Evolutionary conservation across 2,797 vertebrate species (phyloP), one percentile per base, ranked within the genome.

Genomic region (Eulemur mongoz): DNA sequence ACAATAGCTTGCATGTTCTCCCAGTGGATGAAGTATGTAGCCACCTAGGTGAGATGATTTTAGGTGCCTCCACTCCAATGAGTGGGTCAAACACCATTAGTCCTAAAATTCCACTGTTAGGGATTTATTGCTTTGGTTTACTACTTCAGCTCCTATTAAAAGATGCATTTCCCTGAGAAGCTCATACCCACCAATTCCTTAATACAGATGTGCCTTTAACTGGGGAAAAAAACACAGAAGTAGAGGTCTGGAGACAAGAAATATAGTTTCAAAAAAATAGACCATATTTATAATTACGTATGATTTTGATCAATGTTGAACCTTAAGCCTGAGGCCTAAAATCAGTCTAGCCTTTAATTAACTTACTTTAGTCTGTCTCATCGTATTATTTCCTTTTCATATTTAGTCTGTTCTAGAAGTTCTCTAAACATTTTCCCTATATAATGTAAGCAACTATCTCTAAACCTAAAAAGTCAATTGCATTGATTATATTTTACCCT

Each of bases 131-230:
- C 35, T 94, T 94, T 32, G 38, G 48, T 76, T 50, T 13, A 69
- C 32, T 70, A 25, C 23, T 93, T 96, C 75, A 40, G 61, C 79
- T 96, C 22, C 54, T 88, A 32, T 70, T 84, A 86, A 87, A 95
- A 80, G 32, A 86, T 35, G 22, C 20, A 52, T 20, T 54, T 87
- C 50, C 43, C 18, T 65, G 15, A 83, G 72, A 85, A 92, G 15
- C 43, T 85, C 94, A 63, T 20, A 61, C 0, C 78, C 8, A 75
- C n/a, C 13, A 30, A 22, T 92, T 82, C 32, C 48, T 89, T 81
- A 57, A 61, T 67, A 38, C n/a, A 67, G 79, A 57, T 73, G 7
- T 93, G 17, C 5, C 87, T 87, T 83, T 65, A 73, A 45, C 11
- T 83, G 12, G 22, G 72, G 0, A 5, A 52, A 89, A 52, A 12